phyloP scores from a whole-genome alignment of 2,797 vertebrate species.

The Agapornis canus region DNA sequence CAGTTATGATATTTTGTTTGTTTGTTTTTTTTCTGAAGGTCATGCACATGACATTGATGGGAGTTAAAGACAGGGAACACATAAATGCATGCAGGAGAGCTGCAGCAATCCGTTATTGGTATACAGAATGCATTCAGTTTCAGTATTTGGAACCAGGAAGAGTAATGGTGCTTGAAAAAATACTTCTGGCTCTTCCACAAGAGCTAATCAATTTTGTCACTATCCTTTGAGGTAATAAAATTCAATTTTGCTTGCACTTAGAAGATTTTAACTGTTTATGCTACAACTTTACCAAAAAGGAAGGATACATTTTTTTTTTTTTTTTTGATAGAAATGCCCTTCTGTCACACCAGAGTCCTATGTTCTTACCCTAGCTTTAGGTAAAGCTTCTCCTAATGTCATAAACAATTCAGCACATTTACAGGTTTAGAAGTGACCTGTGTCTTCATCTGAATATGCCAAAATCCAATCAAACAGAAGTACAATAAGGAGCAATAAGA shows the following conservation, averaged over 20 bases:
- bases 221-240: constrained; percentile 4
- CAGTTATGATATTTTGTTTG: not conserved
- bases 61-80: not conserved
- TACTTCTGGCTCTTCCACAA: not conserved
- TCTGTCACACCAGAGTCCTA: not conserved
- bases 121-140: not conserved
- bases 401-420: not conserved
- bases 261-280: not conserved
- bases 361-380: not conserved
- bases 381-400: not conserved
- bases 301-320: not conserved
- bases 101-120: not conserved
- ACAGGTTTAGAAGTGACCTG: not conserved
- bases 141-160: not conserved
- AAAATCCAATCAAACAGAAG: not conserved
- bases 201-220: constrained; percentile 3
- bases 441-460: not conserved
- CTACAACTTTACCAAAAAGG: not conserved
- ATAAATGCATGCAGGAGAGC: not conserved
- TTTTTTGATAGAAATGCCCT: not conserved
- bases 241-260: not conserved
- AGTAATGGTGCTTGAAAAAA: not conserved
- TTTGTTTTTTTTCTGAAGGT: not conserved
- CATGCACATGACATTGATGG: not conserved
- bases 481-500: not conserved